A percentile compares a stretch with the other conserved stretches of the same genome.
phyloP scores from a whole-genome alignment of 2,797 vertebrate species.

The Falco biarmicus region DNA sequence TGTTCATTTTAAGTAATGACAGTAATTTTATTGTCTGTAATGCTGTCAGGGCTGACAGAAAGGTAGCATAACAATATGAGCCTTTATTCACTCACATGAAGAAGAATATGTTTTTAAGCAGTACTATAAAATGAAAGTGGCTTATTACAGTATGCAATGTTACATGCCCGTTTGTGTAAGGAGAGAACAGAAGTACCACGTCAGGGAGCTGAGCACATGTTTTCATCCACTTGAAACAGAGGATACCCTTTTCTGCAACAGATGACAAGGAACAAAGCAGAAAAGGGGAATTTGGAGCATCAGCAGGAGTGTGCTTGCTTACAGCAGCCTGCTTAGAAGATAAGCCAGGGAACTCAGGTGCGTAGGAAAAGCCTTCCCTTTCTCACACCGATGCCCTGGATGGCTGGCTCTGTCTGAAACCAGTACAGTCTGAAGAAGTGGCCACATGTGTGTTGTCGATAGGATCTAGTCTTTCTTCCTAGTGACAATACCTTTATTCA shows the following conservation, averaged over 20 bases:
- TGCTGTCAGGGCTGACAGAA: neutral
- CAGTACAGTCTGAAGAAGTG: neutral
- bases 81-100: neutral
- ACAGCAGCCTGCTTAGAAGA: neutral
- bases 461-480: neutral
- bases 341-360: neutral
- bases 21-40: neutral
- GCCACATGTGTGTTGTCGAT: fast-evolving
- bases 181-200: neutral
- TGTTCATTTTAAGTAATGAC: neutral
- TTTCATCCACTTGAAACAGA: neutral
- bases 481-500: neutral
- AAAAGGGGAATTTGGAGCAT: neutral
- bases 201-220: neutral
- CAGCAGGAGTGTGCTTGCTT: neutral
- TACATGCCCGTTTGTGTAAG: neutral
- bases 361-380: neutral
- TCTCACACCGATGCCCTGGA: neutral
- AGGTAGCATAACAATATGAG: neutral
- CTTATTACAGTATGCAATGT: neutral
- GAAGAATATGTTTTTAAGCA: neutral
- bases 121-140: neutral
- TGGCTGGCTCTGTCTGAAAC: neutral
- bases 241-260: neutral
- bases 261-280: neutral